Conservation (phyloP, 1,140 invertebrate genomes). For the Drosophila parvula region DNA sequence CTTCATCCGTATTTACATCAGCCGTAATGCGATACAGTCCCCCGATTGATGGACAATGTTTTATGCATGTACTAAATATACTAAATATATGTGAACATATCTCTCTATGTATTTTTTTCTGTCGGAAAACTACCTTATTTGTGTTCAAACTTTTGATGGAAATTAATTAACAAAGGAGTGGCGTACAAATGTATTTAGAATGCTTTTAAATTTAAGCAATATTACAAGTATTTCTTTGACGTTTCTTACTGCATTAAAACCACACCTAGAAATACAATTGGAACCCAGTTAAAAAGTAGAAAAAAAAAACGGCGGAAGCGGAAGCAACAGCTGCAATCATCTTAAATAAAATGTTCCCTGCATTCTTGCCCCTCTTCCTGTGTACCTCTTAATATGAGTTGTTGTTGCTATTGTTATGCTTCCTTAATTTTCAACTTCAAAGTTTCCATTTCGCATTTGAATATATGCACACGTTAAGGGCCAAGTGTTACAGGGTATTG, state of each 20-base stretch:
- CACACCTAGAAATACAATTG: background rate
- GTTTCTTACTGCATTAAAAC: too few relatives aligned
- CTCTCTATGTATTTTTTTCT: background rate
- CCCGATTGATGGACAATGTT: slow-evolving; percentile 15
- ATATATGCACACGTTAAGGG: slow-evolving; percentile 23
- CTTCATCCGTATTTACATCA: slow-evolving; percentile 17
- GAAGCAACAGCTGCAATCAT: slow-evolving; percentile 23
- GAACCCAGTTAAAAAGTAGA: background rate
- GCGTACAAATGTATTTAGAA: too few relatives aligned
- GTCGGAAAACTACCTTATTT: too few relatives aligned
- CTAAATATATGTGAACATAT: background rate
- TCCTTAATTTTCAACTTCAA: slow-evolving; percentile 39
- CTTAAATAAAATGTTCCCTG: background rate
- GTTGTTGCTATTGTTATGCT: slow-evolving; percentile 26
- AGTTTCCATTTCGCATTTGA: slow-evolving; percentile 37
- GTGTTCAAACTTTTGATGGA: too few relatives aligned
- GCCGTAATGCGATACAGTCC: slow-evolving; percentile 8
- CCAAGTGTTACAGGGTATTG: slow-evolving; percentile 14
- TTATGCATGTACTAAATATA: slow-evolving; percentile 7
- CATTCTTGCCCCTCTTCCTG: background rate
- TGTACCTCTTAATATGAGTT: slow-evolving; percentile 21
- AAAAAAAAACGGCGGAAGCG: background rate
- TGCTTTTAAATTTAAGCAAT: too few relatives aligned
- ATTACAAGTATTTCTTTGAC: too few relatives aligned
- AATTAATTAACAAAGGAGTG: too few relatives aligned